phyloP scores from a whole-genome alignment of 2,797 vertebrate genomes.

The Gouania willdenowi region DNA sequence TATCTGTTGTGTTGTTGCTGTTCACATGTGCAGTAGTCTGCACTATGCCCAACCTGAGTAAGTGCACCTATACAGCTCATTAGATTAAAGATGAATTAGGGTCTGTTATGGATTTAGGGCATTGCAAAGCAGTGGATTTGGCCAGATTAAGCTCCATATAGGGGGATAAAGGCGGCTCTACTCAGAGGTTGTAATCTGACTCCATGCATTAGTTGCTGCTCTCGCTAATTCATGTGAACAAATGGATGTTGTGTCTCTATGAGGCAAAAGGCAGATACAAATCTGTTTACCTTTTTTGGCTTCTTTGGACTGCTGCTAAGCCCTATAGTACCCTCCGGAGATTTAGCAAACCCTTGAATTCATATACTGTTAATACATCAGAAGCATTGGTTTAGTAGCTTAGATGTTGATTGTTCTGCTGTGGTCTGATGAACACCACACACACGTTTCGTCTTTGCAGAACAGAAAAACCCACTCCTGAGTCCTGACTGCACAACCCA shows the following conservation, averaged over 20 bases:
- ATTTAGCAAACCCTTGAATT: conserved; percentile 28
- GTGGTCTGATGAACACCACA: not conserved
- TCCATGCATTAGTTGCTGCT: conserved; percentile 59
- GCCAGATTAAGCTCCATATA: conserved; percentile 69
- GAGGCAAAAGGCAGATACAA: conserved; percentile 21
- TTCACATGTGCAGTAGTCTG: conserved; percentile 11
- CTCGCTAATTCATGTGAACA: conserved; percentile 64
- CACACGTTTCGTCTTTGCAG: conserved; percentile 14
- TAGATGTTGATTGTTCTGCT: conserved; percentile 1
- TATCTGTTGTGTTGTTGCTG: conserved; percentile 4
- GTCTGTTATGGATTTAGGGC: conserved; percentile 73
- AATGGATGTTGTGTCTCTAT: conserved; percentile 43
- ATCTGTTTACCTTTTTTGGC: conserved; percentile 34
- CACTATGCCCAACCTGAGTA: conserved; percentile 32
- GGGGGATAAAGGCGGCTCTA: conserved; percentile 66
- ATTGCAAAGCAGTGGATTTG: conserved; percentile 66
- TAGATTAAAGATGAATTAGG: conserved; percentile 71
- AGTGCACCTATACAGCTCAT: conserved; percentile 66
- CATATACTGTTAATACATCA: conserved; percentile 2
- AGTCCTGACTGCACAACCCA: conserved; percentile 3
- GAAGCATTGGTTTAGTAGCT: conserved; percentile 5
- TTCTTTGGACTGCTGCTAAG: conserved; percentile 23
- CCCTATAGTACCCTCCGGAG: conserved; percentile 16
- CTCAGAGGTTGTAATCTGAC: conserved; percentile 67
- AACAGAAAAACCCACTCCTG: not conserved